phyloP scores from a whole-genome alignment of 2,888 invertebrate genomes.

The Athetis lepigone region DNA sequence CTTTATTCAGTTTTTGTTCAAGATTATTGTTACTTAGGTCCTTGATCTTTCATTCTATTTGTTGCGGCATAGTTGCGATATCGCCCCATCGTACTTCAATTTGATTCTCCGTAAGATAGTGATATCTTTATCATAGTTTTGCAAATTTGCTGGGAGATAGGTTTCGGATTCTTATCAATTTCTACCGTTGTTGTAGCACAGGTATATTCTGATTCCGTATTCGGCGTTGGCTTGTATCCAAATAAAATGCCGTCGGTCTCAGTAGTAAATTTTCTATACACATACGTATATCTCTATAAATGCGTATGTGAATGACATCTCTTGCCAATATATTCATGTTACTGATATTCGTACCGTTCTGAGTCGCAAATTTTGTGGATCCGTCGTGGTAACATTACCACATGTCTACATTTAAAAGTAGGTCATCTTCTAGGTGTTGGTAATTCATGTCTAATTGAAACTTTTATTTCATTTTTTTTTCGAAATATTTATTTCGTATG shows the following conservation, averaged over 20 bases:
- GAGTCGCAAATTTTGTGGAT: constrained; percentile 8
- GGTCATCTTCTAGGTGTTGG: constrained; percentile 9
- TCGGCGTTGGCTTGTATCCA: constrained; percentile 66
- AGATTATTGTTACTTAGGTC: constrained; percentile 4
- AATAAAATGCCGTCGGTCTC: constrained; percentile 61
- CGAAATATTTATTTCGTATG: not conserved
- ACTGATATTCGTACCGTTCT: constrained; percentile 15
- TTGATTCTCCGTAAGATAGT: constrained; percentile 47
- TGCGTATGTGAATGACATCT: constrained; percentile 53
- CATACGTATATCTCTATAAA: constrained; percentile 65
- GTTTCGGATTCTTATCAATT: constrained; percentile 35
- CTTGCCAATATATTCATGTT: constrained; percentile 48
- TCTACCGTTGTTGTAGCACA: constrained; percentile 33
- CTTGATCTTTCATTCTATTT: not conserved
- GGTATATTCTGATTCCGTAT: constrained; percentile 43
- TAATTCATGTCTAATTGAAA: not conserved
- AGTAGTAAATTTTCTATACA: constrained; percentile 58
- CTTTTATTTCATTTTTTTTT: constrained; percentile 5
- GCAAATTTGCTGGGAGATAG: constrained; percentile 24
- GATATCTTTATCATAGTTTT: constrained; percentile 21
- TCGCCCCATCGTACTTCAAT: constrained; percentile 34
- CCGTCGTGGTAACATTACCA: constrained; percentile 22
- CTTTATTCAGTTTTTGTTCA: constrained; percentile 8
- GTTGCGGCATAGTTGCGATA: not conserved
- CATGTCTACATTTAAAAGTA: constrained; percentile 13